Percentiles rank a stretch among this genome's conserved stretches.
Conservation (phyloP, 2,888 invertebrate species). For the Amblyjoppa proteus region DNA sequence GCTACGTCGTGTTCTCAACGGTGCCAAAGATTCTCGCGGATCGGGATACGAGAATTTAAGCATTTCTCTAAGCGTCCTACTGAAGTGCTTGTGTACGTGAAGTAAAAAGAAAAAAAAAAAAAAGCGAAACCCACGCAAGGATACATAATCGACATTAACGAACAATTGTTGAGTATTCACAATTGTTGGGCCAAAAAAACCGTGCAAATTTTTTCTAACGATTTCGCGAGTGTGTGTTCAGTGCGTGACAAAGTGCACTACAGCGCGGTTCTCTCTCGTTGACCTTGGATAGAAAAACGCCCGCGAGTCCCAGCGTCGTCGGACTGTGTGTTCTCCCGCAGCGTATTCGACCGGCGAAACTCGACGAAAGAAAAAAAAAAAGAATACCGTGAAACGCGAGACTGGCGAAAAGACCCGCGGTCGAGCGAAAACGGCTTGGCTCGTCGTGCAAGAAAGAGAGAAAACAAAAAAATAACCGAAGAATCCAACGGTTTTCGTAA, state of each 20-base stretch:
- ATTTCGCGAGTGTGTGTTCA: background rate
- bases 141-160: constrained; percentile 15
- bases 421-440: background rate
- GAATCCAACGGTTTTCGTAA: constrained; percentile 29
- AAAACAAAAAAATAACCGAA: constrained; percentile 22
- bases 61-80: no score
- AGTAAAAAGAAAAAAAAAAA: no score
- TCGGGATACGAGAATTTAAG: background rate
- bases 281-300: background rate
- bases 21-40: constrained; percentile 63
- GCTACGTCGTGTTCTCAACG: constrained; percentile 15
- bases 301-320: constrained; percentile 2
- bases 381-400: constrained; percentile 1
- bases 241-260: constrained; percentile 36
- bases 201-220: background rate
- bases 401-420: constrained; percentile 1
- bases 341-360: constrained; percentile 24
- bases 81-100: background rate
- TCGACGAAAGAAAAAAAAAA: constrained; percentile 16
- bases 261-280: background rate
- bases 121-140: background rate
- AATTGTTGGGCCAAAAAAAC: background rate
- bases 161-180: background rate
- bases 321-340: background rate
- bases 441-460: background rate